Evolutionary conservation across 2,797 vertebrate species (phyloP).

Genomic region (Alauda arvensis): DNA sequence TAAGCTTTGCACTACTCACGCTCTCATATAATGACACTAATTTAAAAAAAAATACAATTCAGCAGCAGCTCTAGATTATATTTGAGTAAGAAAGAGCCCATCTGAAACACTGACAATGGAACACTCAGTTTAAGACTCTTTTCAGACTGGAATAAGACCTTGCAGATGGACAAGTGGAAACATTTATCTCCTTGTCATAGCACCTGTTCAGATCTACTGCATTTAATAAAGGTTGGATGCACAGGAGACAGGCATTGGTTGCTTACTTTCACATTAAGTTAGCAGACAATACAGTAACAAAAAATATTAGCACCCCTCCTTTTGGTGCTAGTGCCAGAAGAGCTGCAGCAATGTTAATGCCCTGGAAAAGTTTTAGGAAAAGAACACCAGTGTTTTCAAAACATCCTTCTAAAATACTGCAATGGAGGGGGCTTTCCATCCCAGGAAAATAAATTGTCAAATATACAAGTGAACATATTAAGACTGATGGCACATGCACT

Average conservation of each 20-base stretch:
- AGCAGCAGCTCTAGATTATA: background rate
- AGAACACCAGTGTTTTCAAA: background rate
- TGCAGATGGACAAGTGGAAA: constrained; percentile 20
- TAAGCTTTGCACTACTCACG: background rate
- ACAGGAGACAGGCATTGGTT: background rate
- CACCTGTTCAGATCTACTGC: background rate
- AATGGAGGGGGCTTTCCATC: background rate
- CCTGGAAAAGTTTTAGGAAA: background rate
- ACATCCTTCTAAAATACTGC: background rate
- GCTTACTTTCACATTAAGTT: background rate
- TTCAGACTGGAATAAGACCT: background rate
- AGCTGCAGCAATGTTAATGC: background rate
- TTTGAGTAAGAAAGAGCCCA: background rate
- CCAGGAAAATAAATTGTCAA: constrained; percentile 4
- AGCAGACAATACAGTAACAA: background rate
- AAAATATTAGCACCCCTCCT: background rate
- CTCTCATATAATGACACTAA: background rate
- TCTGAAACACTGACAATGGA: background rate
- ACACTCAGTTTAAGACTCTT: background rate
- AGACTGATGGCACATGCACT: background rate
- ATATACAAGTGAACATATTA: background rate
- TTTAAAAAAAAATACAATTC: background rate
- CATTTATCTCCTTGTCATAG: background rate
- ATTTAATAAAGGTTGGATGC: background rate
- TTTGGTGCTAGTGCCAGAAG: background rate